Evolutionary conservation across 1,140 invertebrate species (phyloP), one percentile per base, ranked within the genome.

Genomic region (Heterodera carotae): DNA sequence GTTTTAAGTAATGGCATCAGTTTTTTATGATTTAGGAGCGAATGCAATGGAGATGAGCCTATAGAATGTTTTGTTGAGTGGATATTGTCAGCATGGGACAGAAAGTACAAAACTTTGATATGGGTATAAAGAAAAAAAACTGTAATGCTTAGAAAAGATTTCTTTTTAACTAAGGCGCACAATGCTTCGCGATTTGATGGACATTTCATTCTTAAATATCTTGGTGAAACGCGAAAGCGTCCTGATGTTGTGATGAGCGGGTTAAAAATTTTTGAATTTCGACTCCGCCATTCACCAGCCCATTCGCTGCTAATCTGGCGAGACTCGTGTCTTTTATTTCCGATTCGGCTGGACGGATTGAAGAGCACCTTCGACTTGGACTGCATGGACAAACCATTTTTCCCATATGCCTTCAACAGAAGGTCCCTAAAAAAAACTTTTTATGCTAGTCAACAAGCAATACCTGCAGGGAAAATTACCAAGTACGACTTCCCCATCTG

Each of bases 141-240:
- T 39, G 36, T 39, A 4, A 39, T 39, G 36, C 36, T 39, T 39
- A 6, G 36, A 39, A 2, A 2, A 53, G 5, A 10, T 15, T 18
- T 5, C 48, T 2, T 18, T 18, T 53, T 53, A 15, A 53, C 15
- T 39, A 53, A 53, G 48, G 48, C 48, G 2, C 48, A 53, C 15
- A 53, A 53, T 12, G 48, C 48, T 5, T 66, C 33, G 2, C 7
- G 62, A 66, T 66, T 66, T 66, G 62, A 66, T 29, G 62, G 62
- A 66, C 62, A 66, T 66, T 66, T 66, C 27, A 18, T 66, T 8
- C 27, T 66, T 34, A 12, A 29, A 15, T 66, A 66, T 66, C 62
- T 66, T 6, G 33, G 62, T 18, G 62, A 66, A 29, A 66, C 62
- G 2, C 5, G 62, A 34, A 29, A n/a, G 27, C 10, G 33, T 7